Conservation (phyloP, 2,888 invertebrate species). For the Minunthozetes semirufus region DNA sequence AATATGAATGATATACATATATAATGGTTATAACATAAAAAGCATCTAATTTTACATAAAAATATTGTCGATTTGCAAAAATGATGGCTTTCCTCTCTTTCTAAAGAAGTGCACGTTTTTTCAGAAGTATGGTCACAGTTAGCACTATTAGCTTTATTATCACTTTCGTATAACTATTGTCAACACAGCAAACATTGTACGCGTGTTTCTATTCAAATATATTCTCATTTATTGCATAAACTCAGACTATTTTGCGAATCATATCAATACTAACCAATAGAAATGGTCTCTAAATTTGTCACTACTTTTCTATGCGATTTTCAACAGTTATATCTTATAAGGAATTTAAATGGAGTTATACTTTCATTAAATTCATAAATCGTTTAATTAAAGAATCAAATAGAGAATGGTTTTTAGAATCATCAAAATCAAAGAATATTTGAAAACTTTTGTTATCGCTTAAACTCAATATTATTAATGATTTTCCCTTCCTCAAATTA, state of each 20-base stretch:
- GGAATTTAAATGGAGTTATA: too few relatives aligned
- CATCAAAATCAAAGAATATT: not conserved
- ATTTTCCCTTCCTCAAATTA: too few relatives aligned
- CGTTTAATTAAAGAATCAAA: not conserved
- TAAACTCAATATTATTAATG: too few relatives aligned
- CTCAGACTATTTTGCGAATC: not conserved
- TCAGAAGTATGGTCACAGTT: not conserved
- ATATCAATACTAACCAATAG: not conserved
- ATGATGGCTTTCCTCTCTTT: too few relatives aligned
- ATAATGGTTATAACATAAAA: not conserved
- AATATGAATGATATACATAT: not conserved
- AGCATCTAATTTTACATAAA: slow-evolving; percentile 1
- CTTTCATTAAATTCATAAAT: not conserved
- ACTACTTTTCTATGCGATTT: not conserved
- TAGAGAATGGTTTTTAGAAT: not conserved
- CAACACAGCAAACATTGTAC: not conserved
- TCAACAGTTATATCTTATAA: not conserved
- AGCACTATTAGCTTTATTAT: too few relatives aligned
- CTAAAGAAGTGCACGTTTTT: not conserved
- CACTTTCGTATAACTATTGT: too few relatives aligned
- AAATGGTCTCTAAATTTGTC: not conserved
- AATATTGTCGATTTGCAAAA: not conserved
- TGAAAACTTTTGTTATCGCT: too few relatives aligned
- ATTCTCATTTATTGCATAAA: not conserved
- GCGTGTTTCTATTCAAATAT: not conserved